phyloP scores from a whole-genome alignment of 2,113 vertebrate genomes.

The Gadus macrocephalus region DNA sequence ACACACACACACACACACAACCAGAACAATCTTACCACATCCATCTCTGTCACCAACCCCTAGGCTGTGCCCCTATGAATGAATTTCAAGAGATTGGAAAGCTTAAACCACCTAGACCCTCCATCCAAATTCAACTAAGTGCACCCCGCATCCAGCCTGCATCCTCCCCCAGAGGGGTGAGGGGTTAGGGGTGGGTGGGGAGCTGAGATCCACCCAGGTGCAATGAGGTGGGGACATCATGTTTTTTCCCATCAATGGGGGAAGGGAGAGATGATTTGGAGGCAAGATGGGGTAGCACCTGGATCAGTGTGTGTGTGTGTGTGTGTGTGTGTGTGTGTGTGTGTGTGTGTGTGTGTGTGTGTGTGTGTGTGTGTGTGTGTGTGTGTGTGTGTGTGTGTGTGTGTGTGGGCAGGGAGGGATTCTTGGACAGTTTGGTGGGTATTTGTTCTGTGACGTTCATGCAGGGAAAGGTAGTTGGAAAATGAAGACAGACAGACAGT shows the following conservation, averaged over 20 bases:
- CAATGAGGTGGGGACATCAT: constrained; percentile 64
- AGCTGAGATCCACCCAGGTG: constrained; percentile 57
- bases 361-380: not conserved
- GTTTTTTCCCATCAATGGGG: constrained; percentile 48
- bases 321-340: no score
- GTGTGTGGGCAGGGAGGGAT: not conserved
- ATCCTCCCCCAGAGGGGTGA: constrained; percentile 10
- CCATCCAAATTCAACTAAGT: not conserved
- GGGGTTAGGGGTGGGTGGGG: constrained; percentile 24
- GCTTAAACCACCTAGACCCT: not conserved
- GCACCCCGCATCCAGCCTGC: not conserved
- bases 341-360: no score
- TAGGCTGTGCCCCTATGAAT: not conserved
- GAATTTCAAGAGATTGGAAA: not conserved
- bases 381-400: not conserved
- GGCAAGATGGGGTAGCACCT: not conserved
- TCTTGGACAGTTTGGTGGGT: constrained; percentile 31
- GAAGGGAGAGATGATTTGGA: constrained; percentile 32
- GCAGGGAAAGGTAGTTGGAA: constrained; percentile 19
- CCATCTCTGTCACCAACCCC: no score
- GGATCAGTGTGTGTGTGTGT: not conserved
- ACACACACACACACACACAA: constrained; percentile 6
- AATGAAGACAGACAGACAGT: not conserved
- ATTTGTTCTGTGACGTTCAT: constrained; percentile 25
- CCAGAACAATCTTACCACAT: no score